Percentiles rank a stretch among this genome's conserved stretches.
phyloP scores from a whole-genome alignment of 2,797 vertebrate species.

The Botia almorhae region DNA sequence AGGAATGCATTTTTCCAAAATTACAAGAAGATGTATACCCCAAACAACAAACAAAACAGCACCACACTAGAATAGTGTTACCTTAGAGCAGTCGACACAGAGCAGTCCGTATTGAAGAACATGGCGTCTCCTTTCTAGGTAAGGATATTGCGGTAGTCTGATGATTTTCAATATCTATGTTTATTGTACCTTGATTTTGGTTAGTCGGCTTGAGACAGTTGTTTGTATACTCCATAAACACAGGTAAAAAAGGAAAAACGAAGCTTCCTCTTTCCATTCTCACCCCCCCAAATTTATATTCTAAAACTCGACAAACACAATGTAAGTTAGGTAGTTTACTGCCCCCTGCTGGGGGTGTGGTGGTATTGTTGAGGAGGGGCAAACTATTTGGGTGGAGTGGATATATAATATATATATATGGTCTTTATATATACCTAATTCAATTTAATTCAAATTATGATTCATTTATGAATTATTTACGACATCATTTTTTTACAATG shows the following conservation, averaged over 20 bases:
- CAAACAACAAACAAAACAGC: neutral
- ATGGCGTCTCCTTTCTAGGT: neutral
- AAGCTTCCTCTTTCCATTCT: constrained; percentile 24
- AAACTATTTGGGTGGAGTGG: too few species aligned
- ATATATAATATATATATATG: too few species aligned
- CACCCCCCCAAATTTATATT: neutral
- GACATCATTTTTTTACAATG: too few species aligned
- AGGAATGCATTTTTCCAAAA: too few species aligned
- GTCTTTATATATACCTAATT: too few species aligned
- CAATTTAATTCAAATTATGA: too few species aligned
- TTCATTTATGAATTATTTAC: too few species aligned
- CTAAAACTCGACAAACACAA: neutral
- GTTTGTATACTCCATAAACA: neutral
- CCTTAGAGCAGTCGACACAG: too few species aligned
- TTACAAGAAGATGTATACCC: too few species aligned
- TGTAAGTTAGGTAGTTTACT: neutral
- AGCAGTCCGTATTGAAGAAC: too few species aligned
- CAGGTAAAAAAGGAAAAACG: neutral
- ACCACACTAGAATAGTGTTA: too few species aligned
- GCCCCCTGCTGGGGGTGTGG: neutral
- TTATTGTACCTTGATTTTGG: neutral
- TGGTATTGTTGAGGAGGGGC: neutral
- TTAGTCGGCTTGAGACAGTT: neutral
- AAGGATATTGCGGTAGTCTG: neutral
- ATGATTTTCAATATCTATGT: neutral